Conservation (phyloP, 1,140 invertebrate genomes). For the Orussus abietinus region DNA sequence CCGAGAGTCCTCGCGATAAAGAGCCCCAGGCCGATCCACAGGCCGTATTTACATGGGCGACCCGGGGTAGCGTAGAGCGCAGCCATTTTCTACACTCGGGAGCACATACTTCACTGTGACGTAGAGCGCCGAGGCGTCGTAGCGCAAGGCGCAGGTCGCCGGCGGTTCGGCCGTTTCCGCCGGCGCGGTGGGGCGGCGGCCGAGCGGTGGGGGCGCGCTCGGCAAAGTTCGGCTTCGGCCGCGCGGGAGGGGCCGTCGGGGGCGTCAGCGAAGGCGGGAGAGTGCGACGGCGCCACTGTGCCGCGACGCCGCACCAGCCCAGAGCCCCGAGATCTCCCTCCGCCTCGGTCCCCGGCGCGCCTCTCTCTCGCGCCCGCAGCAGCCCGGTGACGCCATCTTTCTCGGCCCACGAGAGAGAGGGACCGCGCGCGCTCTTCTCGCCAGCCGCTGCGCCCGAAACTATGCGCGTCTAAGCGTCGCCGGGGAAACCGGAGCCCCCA, state of each 20-base stretch:
- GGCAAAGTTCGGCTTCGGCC: constrained; percentile 5
- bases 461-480: no score
- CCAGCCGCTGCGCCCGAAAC: no score
- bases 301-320: constrained; percentile 28
- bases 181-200: constrained; percentile 7
- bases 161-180: constrained; percentile 19
- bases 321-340: not conserved
- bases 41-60: constrained; percentile 45
- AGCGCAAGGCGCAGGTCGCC: constrained; percentile 30
- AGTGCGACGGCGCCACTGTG: constrained; percentile 48
- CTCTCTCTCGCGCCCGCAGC: not conserved
- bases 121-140: constrained; percentile 29
- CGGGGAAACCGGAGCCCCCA: no score
- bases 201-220: constrained; percentile 9
- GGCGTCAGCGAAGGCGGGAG: constrained; percentile 39
- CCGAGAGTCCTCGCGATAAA: constrained; percentile 30
- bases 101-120: constrained; percentile 52
- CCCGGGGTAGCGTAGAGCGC: constrained; percentile 36
- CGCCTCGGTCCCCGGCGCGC: not conserved
- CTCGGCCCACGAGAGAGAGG: no score
- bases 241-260: constrained; percentile 13
- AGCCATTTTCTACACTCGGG: constrained; percentile 51
- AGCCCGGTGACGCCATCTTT: no score
- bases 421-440: no score
- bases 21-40: constrained; percentile 36